phyloP scores from a whole-genome alignment of 2,113 vertebrate species.

The Melanocharis versteri region DNA sequence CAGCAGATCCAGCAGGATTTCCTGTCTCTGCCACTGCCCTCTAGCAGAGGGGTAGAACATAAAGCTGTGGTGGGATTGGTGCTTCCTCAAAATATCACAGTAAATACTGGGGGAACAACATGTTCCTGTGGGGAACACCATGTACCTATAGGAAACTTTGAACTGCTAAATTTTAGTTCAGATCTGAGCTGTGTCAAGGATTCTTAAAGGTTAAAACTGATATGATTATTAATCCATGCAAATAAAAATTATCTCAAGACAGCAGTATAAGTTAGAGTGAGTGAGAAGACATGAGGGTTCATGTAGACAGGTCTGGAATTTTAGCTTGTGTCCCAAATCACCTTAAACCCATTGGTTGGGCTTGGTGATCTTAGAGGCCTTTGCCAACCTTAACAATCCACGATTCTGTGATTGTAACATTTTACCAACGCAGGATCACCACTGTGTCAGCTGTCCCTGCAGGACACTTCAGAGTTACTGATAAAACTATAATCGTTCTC shows the following conservation, averaged over 20 bases:
- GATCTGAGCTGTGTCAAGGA: not conserved
- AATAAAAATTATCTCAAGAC: not conserved
- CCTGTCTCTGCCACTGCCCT: not conserved
- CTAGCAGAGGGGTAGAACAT: not conserved
- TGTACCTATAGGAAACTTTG: not conserved
- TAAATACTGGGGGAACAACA: not conserved
- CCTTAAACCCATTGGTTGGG: not conserved
- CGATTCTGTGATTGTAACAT: not conserved
- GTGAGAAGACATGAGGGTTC: not conserved
- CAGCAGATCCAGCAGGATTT: not conserved
- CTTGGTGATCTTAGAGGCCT: not conserved
- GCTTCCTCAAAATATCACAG: not conserved
- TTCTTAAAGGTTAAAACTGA: not conserved
- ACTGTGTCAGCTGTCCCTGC: not conserved
- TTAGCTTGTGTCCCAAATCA: not conserved
- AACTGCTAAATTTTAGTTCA: not conserved
- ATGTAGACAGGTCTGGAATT: not conserved
- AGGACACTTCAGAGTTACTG: not conserved
- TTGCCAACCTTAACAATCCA: fast-evolving
- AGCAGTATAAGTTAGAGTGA: not conserved
- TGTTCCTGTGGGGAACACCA: not conserved
- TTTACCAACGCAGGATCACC: not conserved
- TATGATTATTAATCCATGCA: not conserved
- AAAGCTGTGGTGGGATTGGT: not conserved
- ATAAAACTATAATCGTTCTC: not conserved